A percentile compares a stretch with the other conserved stretches of the same genome.
phyloP scores from a whole-genome alignment of 2,113 vertebrate genomes.

The Daphoenositta chrysoptera region DNA sequence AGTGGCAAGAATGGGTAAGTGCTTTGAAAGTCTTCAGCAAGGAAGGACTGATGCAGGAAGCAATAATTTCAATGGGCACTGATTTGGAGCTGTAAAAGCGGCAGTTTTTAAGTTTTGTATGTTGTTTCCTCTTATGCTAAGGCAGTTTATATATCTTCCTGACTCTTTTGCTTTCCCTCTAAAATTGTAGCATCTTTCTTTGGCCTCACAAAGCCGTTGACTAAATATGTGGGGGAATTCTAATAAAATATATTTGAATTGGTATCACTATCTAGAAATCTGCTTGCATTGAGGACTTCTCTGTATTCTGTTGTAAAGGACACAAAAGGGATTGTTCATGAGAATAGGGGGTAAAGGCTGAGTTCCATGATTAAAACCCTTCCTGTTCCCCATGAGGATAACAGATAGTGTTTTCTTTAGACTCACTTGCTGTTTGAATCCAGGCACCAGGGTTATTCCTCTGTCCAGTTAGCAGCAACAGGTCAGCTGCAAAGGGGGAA shows the following conservation, averaged over 20 bases:
- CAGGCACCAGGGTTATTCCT: background rate
- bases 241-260: background rate
- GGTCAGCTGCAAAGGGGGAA: background rate
- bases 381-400: background rate
- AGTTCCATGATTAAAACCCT: background rate
- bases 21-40: background rate
- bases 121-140: background rate
- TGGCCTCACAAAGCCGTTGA: background rate
- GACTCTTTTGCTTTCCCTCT: background rate
- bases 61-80: background rate
- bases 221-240: background rate
- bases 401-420: background rate
- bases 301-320: background rate
- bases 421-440: background rate
- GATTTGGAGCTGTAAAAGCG: background rate
- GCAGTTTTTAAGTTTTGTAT: background rate
- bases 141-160: background rate
- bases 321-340: background rate
- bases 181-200: background rate
- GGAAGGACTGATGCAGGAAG: background rate
- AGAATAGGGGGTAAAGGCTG: background rate
- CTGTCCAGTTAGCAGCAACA: background rate
- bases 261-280: background rate
- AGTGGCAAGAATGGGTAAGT: background rate
- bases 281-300: background rate